Evolutionary conservation across 2,888 invertebrate genomes (phyloP), one percentile per base, ranked within the genome.

Genomic region (Drosophila paranaensis): DNA sequence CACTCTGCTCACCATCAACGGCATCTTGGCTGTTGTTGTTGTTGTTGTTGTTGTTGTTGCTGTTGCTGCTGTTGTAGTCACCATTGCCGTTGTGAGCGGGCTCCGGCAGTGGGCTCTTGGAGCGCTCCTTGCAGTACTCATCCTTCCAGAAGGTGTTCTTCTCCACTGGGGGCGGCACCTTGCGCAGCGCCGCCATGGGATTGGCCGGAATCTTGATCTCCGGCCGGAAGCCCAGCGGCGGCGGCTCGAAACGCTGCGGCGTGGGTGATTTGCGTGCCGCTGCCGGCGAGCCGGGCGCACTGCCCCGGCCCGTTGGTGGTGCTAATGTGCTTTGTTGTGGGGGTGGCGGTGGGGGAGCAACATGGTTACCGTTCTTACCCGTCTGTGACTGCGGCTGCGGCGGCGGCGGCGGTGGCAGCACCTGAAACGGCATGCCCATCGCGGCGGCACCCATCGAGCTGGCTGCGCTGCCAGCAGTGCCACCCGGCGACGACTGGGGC

Each of bases 121-220:
- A 92, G 72, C 92, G 91, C 39, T 93, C 95, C 83, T 94, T 92
- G 65, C 93, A 92, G 71, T 94, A 93, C 82, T 93, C 90, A 62
- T 95, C 94, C 70, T 94, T 93, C 88, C 95, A 94, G 89, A 95
- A 95, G 46, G 93, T 92, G 88, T 95, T 94, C 94, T 95, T 95
- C 76, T 95, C 94, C 75, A 95, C 94, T 0, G 96, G 95, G 66
- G 95, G 95, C 71, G 95, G 94, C 4, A 96, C 95, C 93, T 95
- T 95, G 77, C 95, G 94, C 72, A 96, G 91, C 93, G 95, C 93
- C 33, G 95, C 95, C 92, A 96, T 96, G 0, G 96, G 96, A 90
- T 96, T 96, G 72, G 95, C 94, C 9, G 96, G 96, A 55, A 96
- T 96, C 25, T 96, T 96, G 84, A 96, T 96, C 93, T 96, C 96